Evolutionary conservation across 2,888 invertebrate genomes (phyloP).

Genomic region (Drosophila emarginata): DNA sequence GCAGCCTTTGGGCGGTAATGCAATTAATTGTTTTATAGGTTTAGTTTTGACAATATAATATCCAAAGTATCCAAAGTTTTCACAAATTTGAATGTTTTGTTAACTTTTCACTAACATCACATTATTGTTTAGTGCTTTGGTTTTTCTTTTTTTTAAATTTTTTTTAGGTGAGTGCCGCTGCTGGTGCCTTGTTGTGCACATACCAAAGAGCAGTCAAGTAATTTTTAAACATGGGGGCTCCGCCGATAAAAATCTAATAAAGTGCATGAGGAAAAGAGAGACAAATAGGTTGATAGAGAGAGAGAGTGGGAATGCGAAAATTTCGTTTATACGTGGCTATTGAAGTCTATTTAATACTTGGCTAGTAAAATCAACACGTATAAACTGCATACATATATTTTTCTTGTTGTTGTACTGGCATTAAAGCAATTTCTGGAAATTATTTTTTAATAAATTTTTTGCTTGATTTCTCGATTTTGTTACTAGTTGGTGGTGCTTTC

Average conservation of each 20-base stretch:
- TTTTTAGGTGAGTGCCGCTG: not conserved
- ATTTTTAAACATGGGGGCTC: constrained; percentile 56
- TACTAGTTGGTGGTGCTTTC: not conserved
- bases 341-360: constrained; percentile 4
- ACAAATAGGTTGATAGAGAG: not conserved
- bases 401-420: constrained; percentile 40
- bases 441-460: constrained; percentile 58
- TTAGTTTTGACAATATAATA: no score
- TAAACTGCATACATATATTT: not conserved
- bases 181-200: constrained; percentile 24
- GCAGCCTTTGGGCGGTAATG: no score
- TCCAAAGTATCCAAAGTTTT: no score
- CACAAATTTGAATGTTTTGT: not conserved
- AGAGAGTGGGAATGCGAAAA: constrained; percentile 4
- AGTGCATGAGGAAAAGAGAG: constrained; percentile 51
- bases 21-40: no score
- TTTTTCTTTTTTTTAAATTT: no score
- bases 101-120: not conserved
- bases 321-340: constrained; percentile 5
- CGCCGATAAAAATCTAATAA: constrained; percentile 72
- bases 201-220: constrained; percentile 60
- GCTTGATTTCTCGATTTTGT: constrained; percentile 20
- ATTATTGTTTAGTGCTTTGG: not conserved
- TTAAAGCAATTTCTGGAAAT: constrained; percentile 69
- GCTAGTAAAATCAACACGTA: not conserved